Evolutionary conservation across 1,140 invertebrate genomes (phyloP).

Genomic region (Orussus abietinus): DNA sequence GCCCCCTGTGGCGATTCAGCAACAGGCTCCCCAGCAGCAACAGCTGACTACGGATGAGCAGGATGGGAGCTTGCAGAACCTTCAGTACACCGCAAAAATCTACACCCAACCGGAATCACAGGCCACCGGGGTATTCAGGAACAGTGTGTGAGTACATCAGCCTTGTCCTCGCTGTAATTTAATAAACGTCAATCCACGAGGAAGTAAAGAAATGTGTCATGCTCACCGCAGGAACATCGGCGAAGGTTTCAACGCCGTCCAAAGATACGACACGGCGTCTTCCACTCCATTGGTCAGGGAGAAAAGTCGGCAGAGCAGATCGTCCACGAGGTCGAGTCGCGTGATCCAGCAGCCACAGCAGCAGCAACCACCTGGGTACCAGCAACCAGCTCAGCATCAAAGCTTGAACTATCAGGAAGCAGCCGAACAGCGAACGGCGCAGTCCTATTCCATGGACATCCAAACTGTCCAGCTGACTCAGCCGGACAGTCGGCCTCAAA

Average conservation of each 20-base stretch:
- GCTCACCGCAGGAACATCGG: conserved; percentile 26
- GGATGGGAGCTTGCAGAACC: conserved; percentile 33
- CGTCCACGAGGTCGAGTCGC: conserved; percentile 29
- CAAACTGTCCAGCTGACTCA: no score
- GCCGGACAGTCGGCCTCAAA: no score
- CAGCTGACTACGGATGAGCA: conserved; percentile 26
- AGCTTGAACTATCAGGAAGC: no score
- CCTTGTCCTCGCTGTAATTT: neutral
- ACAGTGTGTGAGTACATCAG: conserved; percentile 31
- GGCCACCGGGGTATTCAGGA: conserved; percentile 37
- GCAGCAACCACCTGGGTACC: conserved; percentile 21
- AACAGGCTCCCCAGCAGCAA: conserved; percentile 23
- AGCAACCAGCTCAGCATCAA: no score
- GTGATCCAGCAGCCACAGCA: conserved; percentile 30
- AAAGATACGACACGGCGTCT: conserved; percentile 28
- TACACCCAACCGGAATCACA: conserved; percentile 37
- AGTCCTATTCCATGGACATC: no score
- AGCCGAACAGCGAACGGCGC: no score
- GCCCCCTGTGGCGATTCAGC: conserved; percentile 10
- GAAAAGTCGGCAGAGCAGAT: conserved; percentile 35
- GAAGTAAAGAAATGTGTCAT: conserved; percentile 7
- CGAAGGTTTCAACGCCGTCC: conserved; percentile 31
- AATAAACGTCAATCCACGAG: neutral
- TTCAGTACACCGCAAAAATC: conserved; percentile 49
- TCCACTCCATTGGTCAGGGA: conserved; percentile 24